Evolutionary conservation across 2,797 vertebrate genomes (phyloP).

Genomic region (Typhlichthys subterraneus): DNA sequence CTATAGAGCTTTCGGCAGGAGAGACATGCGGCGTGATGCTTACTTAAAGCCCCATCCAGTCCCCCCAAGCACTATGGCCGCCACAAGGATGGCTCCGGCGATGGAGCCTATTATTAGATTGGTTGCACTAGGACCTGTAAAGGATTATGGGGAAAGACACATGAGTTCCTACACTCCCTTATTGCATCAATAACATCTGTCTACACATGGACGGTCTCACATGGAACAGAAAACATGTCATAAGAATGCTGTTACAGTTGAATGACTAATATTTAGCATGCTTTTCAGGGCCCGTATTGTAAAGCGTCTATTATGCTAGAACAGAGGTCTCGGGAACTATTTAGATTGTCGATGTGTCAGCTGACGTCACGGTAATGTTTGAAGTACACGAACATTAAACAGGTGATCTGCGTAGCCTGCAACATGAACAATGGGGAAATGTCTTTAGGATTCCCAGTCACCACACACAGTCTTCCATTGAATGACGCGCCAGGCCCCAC

Average conservation of each 20-base stretch:
- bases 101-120: slow-evolving; percentile 99
- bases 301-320: slow-evolving; percentile 39
- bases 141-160: slow-evolving; percentile 83
- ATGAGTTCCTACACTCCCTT: slow-evolving; percentile 82
- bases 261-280: slow-evolving; percentile 67
- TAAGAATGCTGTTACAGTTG: slow-evolving; percentile 63
- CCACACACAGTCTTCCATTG: slow-evolving; percentile 73
- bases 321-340: slow-evolving; percentile 40
- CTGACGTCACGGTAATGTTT: slow-evolving; percentile 50
- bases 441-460: slow-evolving; percentile 69
- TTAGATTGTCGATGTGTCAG: slow-evolving; percentile 49
- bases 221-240: slow-evolving; percentile 76
- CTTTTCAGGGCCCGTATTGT: slow-evolving; percentile 59
- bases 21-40: slow-evolving; percentile 95
- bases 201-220: slow-evolving; percentile 69
- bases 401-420: slow-evolving; percentile 55
- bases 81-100: slow-evolving; percentile 99
- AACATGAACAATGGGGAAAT: slow-evolving; percentile 46
- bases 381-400: slow-evolving; percentile 46
- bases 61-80: slow-evolving; percentile 99
- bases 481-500: slow-evolving; percentile 85
- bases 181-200: slow-evolving; percentile 64
- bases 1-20: slow-evolving; percentile 84
- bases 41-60: slow-evolving; percentile 99
- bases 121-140: slow-evolving; percentile 99